Base-by-base conservation (phyloP, 2,797 vertebrate genomes). In the Mycteria americana region DNA sequence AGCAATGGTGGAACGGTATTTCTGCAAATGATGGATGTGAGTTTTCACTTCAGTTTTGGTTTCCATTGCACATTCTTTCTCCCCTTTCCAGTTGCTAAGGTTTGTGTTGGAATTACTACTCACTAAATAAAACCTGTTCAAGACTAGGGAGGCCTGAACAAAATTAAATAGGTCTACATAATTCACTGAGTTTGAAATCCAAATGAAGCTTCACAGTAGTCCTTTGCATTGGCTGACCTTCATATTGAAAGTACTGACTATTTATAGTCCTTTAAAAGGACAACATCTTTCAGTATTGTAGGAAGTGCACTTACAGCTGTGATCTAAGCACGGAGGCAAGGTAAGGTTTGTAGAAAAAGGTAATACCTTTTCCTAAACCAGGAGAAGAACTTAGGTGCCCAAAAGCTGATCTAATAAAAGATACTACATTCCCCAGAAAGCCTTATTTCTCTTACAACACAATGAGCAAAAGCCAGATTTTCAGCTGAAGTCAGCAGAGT, bases 1-100 rank as follows among this genome's bases (percentile, higher is more conserved):
- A 95, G 87, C 43, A 91, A 60, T 59, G 45, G 67, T 48, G 39
- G 35, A 88, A 69, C 1, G 3, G 21, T 54, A 88, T 74, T 94
- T 94, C 77, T 95, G 70, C 72, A 92, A 93, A 75, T 37, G 45
- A 87, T 59, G 57, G 57, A 89, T 87, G 41, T 23, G 50, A 72
- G 51, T 68, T 88, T 95, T 95, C 53, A 24, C 33, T 91, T 75
- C 59, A 88, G 60, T 67, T 93, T 92, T 93, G 81, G 57, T 88
- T 94, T 94, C 35, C 46, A 35, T 22, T 59, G 18, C 35, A 48
- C 31, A 33, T 68, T 89, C n/a, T 69, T 92, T 93, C 46, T 88
- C 27, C 41, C n/a, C 22, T 83, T 56, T 85, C 21, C 59, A 78
- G 76, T 74, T 94, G 67, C 87, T 88, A 75, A 79, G 63, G 56